Evolutionary conservation across 2,113 vertebrate species (phyloP).

Genomic region (Dromas ardeola): DNA sequence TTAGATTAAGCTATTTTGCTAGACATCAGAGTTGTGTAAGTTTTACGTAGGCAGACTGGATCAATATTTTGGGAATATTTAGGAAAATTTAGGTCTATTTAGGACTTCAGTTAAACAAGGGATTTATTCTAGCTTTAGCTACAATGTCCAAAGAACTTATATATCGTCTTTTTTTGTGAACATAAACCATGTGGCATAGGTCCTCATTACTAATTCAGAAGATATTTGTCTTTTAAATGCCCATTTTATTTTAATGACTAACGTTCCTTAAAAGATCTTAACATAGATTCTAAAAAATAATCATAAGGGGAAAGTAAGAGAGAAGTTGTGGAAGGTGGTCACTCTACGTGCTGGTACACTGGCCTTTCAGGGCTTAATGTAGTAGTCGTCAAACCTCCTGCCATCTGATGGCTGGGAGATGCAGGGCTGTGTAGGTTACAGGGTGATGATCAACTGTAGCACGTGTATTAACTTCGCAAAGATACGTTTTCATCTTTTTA

Average conservation of each 20-base stretch:
- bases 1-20: background rate
- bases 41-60: background rate
- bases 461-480: background rate
- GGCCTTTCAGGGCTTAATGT: fast-evolving
- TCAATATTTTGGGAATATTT: background rate
- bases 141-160: background rate
- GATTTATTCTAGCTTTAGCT: background rate
- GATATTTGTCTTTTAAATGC: background rate
- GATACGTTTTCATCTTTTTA: background rate
- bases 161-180: background rate
- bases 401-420: background rate
- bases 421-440: background rate
- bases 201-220: background rate
- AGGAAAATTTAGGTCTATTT: background rate
- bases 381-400: background rate
- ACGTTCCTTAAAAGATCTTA: background rate
- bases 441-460: background rate
- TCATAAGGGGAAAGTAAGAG: background rate
- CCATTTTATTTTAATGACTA: background rate
- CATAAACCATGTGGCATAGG: background rate
- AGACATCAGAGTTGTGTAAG: background rate
- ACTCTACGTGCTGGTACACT: fast-evolving
- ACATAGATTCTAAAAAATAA: background rate
- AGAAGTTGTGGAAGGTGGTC: background rate
- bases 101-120: background rate